Conservation (phyloP, 35 echinoderm and acorn worm species). For the Patiria miniata region DNA sequence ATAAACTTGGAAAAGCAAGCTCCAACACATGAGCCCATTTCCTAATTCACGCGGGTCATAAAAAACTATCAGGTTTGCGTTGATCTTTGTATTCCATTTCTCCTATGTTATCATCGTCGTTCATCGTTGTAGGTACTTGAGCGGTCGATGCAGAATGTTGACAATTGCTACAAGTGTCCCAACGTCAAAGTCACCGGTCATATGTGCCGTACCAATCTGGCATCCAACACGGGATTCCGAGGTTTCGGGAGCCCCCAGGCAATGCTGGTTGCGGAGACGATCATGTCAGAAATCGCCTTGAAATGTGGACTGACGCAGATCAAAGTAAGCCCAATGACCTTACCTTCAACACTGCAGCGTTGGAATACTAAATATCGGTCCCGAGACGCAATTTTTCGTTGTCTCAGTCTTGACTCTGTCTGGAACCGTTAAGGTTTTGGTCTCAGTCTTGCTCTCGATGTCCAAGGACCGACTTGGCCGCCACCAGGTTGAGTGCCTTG, state of each 20-base stretch:
- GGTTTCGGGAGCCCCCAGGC: constrained; percentile 63
- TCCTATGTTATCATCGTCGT: neutral
- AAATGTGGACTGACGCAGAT: constrained; percentile 40
- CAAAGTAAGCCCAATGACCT: constrained; percentile 48
- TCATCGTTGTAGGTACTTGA: constrained; percentile 35
- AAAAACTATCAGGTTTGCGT: too few relatives aligned
- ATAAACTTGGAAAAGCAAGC: neutral
- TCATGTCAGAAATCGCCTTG: constrained; percentile 52
- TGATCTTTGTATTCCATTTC: too few relatives aligned
- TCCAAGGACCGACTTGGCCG: too few relatives aligned
- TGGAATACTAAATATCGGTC: too few relatives aligned
- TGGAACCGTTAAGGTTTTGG: too few relatives aligned
- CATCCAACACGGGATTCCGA: constrained; percentile 66
- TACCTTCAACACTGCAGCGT: too few relatives aligned
- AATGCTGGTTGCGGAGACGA: constrained; percentile 57
- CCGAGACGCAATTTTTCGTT: too few relatives aligned
- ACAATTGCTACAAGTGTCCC: constrained; percentile 52
- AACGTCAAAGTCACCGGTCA: constrained; percentile 13
- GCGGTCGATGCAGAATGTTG: constrained; percentile 4
- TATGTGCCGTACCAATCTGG: constrained; percentile 57
- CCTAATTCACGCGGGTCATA: too few relatives aligned
- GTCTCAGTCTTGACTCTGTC: too few relatives aligned
- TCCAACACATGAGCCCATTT: neutral
- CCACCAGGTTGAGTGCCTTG: too few relatives aligned
- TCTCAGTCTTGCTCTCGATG: too few relatives aligned